Evolutionary conservation across 1,140 invertebrate genomes (phyloP).

Genomic region (Ganaspis sp.): DNA sequence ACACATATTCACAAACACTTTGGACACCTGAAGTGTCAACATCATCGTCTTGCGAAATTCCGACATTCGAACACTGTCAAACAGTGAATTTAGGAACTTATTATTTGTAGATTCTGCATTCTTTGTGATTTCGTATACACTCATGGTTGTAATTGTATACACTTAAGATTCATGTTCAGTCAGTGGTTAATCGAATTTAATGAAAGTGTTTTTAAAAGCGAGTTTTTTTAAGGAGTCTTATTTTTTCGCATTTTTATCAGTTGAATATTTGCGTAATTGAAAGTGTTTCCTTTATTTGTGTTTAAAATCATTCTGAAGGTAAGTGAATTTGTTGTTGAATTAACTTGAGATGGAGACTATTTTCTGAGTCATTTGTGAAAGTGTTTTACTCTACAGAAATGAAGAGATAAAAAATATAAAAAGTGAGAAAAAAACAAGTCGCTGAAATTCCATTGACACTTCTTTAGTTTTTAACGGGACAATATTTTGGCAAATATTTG

Average conservation of each 20-base stretch:
- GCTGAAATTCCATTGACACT: no score
- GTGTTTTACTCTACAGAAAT: no score
- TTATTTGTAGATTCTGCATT: conserved; percentile 48
- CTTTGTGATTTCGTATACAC: conserved; percentile 27
- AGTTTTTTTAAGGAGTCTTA: conserved; percentile 4
- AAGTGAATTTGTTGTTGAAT: neutral
- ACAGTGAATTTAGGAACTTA: conserved; percentile 49
- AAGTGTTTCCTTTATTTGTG: no score
- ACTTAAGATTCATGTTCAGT: neutral
- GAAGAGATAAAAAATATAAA: no score
- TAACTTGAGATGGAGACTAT: neutral
- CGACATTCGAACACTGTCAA: conserved; percentile 27
- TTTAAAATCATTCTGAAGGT: neutral
- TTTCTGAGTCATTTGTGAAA: no score
- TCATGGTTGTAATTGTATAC: conserved; percentile 35
- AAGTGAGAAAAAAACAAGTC: no score
- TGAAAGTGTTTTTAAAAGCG: neutral
- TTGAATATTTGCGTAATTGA: neutral
- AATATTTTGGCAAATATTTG: no score
- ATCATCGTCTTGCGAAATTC: conserved; percentile 29
- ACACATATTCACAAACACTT: conserved; percentile 43
- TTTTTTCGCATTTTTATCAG: neutral
- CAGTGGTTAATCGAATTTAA: neutral
- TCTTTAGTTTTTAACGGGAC: no score
- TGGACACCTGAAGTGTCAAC: neutral